phyloP scores from a whole-genome alignment of 2,888 invertebrate species.

The Limnephilus rhombicus region DNA sequence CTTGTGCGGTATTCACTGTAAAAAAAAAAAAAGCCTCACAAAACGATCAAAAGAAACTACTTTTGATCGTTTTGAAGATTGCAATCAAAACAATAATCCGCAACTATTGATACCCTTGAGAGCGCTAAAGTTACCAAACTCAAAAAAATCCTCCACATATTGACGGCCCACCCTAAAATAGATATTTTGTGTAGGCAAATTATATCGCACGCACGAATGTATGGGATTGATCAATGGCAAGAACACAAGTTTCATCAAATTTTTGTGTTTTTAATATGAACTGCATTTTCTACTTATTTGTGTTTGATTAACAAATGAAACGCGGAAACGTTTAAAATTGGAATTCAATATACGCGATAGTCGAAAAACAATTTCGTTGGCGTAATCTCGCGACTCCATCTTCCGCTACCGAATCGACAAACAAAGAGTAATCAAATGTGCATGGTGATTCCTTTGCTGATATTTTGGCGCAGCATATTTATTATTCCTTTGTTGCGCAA shows the following conservation, averaged over 20 bases:
- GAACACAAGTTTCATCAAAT: neutral
- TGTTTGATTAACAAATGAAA: neutral
- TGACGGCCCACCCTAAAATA: neutral
- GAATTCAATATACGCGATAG: neutral
- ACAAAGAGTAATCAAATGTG: neutral
- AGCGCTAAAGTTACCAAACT: neutral
- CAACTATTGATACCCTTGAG: neutral
- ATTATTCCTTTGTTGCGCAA: slow-evolving; percentile 12
- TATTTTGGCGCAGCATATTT: slow-evolving; percentile 2
- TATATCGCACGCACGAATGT: neutral
- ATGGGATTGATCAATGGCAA: neutral
- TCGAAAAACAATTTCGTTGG: neutral
- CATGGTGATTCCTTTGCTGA: neutral
- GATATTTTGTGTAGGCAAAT: neutral
- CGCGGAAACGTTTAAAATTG: neutral
- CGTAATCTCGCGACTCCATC: neutral
- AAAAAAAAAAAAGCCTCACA: too few relatives aligned
- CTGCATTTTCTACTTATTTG: neutral
- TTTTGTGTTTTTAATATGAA: neutral
- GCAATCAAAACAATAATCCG: neutral
- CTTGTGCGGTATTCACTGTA: too few relatives aligned
- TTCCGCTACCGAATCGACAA: neutral
- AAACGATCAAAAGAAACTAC: neutral
- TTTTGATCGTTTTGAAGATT: too few relatives aligned
- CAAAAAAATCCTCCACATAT: neutral